Evolutionary conservation across 2,888 invertebrate genomes (phyloP).

Genomic region (Tenthredo mesomela): DNA sequence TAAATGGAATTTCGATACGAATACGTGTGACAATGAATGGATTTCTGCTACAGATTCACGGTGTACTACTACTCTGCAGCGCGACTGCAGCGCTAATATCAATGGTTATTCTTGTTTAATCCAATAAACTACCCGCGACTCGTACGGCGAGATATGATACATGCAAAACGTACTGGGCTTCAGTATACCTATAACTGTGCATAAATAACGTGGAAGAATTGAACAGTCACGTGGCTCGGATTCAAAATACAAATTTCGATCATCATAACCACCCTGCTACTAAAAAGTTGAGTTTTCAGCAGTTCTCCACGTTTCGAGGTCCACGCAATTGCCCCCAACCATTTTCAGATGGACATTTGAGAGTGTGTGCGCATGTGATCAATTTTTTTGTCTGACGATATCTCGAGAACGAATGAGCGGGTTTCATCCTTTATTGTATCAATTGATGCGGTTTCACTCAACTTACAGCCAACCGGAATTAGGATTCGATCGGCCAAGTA

Average conservation of each 20-base stretch:
- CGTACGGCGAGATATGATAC: background rate
- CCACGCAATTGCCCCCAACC: no score
- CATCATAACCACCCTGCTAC: no score
- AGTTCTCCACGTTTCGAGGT: no score
- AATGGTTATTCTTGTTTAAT: conserved; percentile 27
- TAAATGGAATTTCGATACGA: conserved; percentile 46
- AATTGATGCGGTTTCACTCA: background rate
- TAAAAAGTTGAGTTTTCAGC: no score
- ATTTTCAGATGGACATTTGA: no score
- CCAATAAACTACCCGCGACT: background rate
- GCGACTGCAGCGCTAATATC: background rate
- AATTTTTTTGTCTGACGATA: no score
- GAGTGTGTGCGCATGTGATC: no score
- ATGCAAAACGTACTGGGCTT: background rate
- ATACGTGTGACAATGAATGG: conserved; percentile 40
- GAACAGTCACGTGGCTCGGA: no score
- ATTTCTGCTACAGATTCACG: conserved; percentile 14
- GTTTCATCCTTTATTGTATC: no score
- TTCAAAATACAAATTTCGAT: no score
- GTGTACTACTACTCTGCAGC: background rate
- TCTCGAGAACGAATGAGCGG: no score
- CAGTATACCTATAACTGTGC: background rate
- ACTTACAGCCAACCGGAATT: background rate
- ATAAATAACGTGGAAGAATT: no score
- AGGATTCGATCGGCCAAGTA: background rate